Percentiles rank a stretch among this genome's conserved stretches.
phyloP scores from a whole-genome alignment of 2,888 invertebrate species.

The Eristalinus sepulchralis region DNA sequence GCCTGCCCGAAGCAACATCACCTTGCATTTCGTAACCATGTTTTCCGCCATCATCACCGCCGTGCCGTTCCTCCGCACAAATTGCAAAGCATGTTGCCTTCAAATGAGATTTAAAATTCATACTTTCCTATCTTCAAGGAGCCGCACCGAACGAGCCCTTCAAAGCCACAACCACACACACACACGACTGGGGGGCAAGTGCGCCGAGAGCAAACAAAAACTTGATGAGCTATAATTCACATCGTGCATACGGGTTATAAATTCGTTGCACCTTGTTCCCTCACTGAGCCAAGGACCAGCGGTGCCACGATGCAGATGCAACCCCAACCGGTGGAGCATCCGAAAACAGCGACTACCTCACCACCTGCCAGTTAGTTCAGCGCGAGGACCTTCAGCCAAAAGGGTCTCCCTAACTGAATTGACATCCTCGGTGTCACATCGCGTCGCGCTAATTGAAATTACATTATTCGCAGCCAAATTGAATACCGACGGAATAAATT shows the following conservation, averaged over 20 bases:
- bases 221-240: constrained; percentile 63
- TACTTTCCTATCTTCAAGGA: constrained; percentile 49
- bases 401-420: constrained; percentile 23
- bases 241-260: constrained; percentile 20
- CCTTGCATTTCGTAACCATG: constrained; percentile 46
- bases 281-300: constrained; percentile 30
- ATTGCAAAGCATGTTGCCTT: constrained; percentile 47
- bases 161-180: background rate
- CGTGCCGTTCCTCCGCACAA: constrained; percentile 6
- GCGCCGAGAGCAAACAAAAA: constrained; percentile 15
- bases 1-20: constrained; percentile 39
- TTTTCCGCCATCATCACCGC: constrained; percentile 1
- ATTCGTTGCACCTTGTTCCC: constrained; percentile 53
- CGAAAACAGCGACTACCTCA: background rate
- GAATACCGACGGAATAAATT: constrained; percentile 55
- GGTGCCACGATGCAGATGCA: constrained; percentile 9
- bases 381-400: background rate
- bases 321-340: background rate
- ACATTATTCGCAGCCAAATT: constrained; percentile 50
- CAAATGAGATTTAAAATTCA: constrained; percentile 65
- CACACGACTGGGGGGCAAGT: background rate
- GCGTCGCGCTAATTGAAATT: constrained; percentile 51
- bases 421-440: constrained; percentile 51
- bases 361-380: constrained; percentile 8
- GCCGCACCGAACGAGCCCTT: background rate